Evolutionary conservation across 2,888 invertebrate genomes (phyloP).

Genomic region (Campoletis raptor): DNA sequence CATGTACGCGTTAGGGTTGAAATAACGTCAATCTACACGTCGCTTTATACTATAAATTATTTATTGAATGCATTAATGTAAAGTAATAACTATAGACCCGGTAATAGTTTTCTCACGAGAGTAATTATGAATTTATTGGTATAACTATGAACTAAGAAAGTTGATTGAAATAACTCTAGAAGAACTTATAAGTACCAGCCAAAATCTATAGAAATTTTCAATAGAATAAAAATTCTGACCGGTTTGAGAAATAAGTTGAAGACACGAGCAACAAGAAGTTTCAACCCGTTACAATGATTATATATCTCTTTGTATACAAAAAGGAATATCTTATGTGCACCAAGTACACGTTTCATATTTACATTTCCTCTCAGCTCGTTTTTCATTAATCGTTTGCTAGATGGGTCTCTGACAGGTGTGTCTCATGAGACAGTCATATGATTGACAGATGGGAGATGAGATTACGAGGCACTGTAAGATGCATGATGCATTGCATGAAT

Average conservation of each 20-base stretch:
- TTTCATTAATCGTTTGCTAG: conserved; percentile 33
- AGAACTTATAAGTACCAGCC: background rate
- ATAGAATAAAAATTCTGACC: background rate
- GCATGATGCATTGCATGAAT: conserved; percentile 22
- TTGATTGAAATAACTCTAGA: background rate
- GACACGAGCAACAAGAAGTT: background rate
- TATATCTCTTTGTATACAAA: background rate
- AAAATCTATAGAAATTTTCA: background rate
- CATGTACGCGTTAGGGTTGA: conserved; percentile 33
- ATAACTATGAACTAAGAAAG: background rate
- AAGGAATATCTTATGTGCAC: conserved; percentile 20
- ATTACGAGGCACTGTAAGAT: conserved; percentile 42
- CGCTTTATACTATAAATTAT: conserved; percentile 45
- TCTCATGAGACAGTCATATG: conserved; percentile 12
- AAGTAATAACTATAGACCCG: conserved; percentile 50
- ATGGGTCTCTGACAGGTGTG: conserved; percentile 24
- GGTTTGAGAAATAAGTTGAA: background rate
- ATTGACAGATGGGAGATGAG: conserved; percentile 49
- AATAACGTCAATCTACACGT: conserved; percentile 36
- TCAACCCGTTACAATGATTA: background rate
- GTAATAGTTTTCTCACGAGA: conserved; percentile 41
- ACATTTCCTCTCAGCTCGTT: conserved; percentile 26
- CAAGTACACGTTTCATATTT: conserved; percentile 28
- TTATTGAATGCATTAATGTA: conserved; percentile 60
- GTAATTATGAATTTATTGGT: background rate